phyloP scores from a whole-genome alignment of 64 coral and sea anemone genomes.

The Stichodactyla mertensii region DNA sequence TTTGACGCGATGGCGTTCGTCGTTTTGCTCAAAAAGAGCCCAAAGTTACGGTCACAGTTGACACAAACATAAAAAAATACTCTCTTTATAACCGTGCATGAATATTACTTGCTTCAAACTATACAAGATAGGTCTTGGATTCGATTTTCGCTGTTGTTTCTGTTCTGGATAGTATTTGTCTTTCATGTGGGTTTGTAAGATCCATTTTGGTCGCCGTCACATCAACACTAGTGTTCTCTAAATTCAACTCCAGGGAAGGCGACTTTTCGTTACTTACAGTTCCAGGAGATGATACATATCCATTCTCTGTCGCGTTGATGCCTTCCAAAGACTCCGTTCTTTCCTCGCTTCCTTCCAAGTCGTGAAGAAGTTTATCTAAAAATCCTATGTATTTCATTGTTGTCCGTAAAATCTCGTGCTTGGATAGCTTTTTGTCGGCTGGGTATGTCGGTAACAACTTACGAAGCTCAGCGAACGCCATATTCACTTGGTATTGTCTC shows the following conservation, averaged over 20 bases:
- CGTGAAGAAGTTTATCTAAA: slow-evolving; percentile 68
- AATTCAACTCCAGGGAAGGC: slow-evolving; percentile 28
- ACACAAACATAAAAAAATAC: neutral
- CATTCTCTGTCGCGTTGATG: neutral
- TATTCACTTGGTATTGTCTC: slow-evolving; percentile 93
- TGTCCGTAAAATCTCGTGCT: slow-evolving; percentile 82
- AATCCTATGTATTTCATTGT: slow-evolving; percentile 89
- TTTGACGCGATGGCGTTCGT: too few species aligned
- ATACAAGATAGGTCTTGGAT: neutral
- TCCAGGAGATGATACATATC: neutral
- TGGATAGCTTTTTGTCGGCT: slow-evolving; percentile 87
- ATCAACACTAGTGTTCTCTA: slow-evolving; percentile 36
- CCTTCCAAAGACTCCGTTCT: neutral
- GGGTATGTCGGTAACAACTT: slow-evolving; percentile 91
- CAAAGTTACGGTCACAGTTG: neutral
- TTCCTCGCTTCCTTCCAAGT: slow-evolving; percentile 38
- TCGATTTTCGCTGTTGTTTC: neutral
- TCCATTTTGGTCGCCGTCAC: slow-evolving; percentile 22
- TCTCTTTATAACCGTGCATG: neutral
- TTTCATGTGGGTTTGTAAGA: slow-evolving; percentile 16
- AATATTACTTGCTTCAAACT: neutral
- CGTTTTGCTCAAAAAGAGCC: neutral
- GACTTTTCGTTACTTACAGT: neutral
- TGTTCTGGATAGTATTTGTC: slow-evolving; percentile 13
- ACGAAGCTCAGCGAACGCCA: slow-evolving; percentile 91